Evolutionary conservation across 92 coral and sea anemone species (phyloP), one percentile per base, ranked within the genome.

Genomic region (Zoanthus gigantus): DNA sequence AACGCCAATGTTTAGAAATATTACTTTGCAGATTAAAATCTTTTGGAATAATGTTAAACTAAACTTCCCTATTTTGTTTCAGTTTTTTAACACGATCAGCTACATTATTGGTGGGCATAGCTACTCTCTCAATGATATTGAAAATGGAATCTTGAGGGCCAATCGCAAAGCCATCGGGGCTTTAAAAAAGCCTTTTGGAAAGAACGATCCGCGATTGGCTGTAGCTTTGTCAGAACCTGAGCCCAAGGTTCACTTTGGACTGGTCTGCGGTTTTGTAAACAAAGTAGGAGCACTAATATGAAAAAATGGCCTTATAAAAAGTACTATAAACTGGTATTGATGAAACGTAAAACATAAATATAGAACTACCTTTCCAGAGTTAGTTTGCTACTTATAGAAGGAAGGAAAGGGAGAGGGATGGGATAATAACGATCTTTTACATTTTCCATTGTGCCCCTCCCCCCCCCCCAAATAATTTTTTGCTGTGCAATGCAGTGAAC

Each of bases 91-190:
- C 91, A 96, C 98, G 58, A 85, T 95, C 68, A 90, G 92, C 84
- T 97, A 97, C 92, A 90, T 90, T 29, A 94, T 97, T 50, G 99
- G 99, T 16, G 99, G 99, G 17, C 90, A 92, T 72, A 77, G 90
- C 69, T 97, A 90, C 73, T 91, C 97, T 9, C 91, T 97, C 63
- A 96, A 97, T 65, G 98, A 97, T 30, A 97, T 97, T 17, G 99
- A 97, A 83, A 97, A 96, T 77, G 99, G 99, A 18, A 80, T 97
- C 32, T 91, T 97, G n/a, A 96, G 99, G 14, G 93, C 99, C n/a
- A 97, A 97, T 82, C 94, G 99, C 34, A 92, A 83, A 61, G 91
- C 99, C 52, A 93, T 97, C 46, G 99, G 98, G 29, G 96, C 98
- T 7, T 50, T 95, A 53, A 89, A 91, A 11, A 91, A 85, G 71